A percentile compares a stretch with the other conserved stretches of the same genome.
Conservation (phyloP, 92 coral and sea anemone species). For the Zoanthus gigantus region DNA sequence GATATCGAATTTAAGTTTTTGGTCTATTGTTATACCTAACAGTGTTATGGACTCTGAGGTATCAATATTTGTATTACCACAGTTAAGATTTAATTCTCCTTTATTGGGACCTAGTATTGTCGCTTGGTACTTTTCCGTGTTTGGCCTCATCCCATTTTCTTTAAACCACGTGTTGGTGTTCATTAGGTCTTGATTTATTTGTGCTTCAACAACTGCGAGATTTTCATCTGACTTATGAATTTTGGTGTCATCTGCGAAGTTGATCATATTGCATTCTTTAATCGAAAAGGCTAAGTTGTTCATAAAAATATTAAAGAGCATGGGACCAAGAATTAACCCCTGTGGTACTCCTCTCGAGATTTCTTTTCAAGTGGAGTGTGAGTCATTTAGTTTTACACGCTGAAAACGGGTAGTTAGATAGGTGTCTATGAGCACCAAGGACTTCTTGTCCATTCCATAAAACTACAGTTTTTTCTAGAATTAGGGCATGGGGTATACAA, state of each 20-base stretch:
- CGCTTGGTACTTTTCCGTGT: constrained; percentile 71
- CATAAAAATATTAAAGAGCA: constrained; percentile 55
- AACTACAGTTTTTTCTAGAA: constrained; percentile 60
- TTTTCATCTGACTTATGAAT: constrained; percentile 44
- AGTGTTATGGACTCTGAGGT: constrained; percentile 24
- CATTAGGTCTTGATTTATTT: constrained; percentile 52
- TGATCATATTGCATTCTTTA: constrained; percentile 29
- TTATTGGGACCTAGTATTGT: constrained; percentile 55
- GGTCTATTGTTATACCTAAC: constrained; percentile 11
- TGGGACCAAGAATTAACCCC: constrained; percentile 58
- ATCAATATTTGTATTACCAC: constrained; percentile 27
- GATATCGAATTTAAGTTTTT: constrained; percentile 15
- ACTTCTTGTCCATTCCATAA: constrained; percentile 55
- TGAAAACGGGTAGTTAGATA: constrained; percentile 58
- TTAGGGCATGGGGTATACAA: constrained; percentile 63
- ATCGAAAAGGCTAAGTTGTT: constrained; percentile 53
- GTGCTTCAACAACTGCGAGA: constrained; percentile 37
- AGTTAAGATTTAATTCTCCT: constrained; percentile 49
- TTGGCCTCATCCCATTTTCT: constrained; percentile 65
- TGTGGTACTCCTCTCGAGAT: constrained; percentile 63
- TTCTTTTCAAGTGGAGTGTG: constrained; percentile 50
- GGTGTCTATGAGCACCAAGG: constrained; percentile 51
- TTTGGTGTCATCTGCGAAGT: constrained; percentile 46
- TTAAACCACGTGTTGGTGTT: constrained; percentile 65
- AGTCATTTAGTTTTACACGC: constrained; percentile 57